Base-by-base conservation (phyloP, 2,113 vertebrate genomes). In the Stomatorhinus ivindoensis region DNA sequence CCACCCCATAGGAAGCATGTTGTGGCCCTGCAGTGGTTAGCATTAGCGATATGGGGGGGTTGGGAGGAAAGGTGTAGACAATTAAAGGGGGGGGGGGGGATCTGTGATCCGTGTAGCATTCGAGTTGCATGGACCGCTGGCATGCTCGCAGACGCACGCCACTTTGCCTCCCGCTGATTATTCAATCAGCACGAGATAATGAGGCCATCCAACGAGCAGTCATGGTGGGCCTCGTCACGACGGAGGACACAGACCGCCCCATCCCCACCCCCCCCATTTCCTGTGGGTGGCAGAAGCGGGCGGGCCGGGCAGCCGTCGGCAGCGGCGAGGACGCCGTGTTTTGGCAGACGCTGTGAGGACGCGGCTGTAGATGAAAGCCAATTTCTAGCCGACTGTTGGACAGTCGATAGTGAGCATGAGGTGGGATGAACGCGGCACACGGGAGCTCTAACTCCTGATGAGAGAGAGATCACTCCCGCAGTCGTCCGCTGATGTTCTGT, bases 171-270 rank as follows among this genome's bases (percentile, higher is more conserved):
- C 39, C 89, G 47, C 27, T n/a, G 55, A 86, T 89, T 86, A 53
- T 89, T 89, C 69, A 86, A 69, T 86, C 89, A 69, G 58, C 31
- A 58, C 0, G 44, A 65, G 82, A 89, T 69, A 86, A 73, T 19
- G 58, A 39, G 13, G 83, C 9, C 83, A 13, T 69, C 58, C 31
- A 87, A 48, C 86, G 65, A 84, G 53, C 58, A 13, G 89, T 39
- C 73, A 48, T 10, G 35, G 53, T 35, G 11, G 17, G 48, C 13
- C 31, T 53, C 76, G 7, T 85, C 80, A 6, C 3, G 53, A 53
- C 5, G 31, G 24, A 89, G 42, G n/a, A 65, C 61, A 24, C 24
- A 47, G 44, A 48, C 48, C 7, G 5, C 11, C 21, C 24, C 24
- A 9, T 19, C 4, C 51, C 51, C 51, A 51, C 13, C 24, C 15